phyloP scores from a whole-genome alignment of 1,140 invertebrate species.

The Drosophila kanapiae region DNA sequence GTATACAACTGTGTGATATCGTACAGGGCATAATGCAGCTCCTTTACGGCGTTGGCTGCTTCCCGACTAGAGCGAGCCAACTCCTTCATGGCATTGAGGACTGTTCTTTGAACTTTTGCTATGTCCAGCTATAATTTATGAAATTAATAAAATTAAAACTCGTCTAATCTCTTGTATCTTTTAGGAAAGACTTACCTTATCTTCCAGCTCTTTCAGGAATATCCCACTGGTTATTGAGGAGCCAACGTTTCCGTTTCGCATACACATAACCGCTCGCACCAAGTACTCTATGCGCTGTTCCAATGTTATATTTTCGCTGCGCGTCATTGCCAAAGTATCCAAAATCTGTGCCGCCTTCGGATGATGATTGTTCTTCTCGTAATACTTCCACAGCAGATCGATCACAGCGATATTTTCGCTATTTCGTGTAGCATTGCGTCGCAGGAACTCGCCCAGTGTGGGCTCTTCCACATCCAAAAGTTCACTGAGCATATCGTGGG shows the following conservation, averaged over 20 bases:
- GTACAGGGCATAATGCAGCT: conserved; percentile 76
- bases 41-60: conserved; percentile 59
- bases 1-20: conserved; percentile 90
- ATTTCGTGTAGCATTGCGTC: conserved; percentile 87
- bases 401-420: conserved; percentile 88
- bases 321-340: conserved; percentile 93
- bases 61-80: conserved; percentile 43
- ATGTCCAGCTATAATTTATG: conserved; percentile 71
- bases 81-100: conserved; percentile 63
- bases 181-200: conserved; percentile 89
- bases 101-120: conserved; percentile 77
- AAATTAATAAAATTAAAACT: conserved; percentile 1
- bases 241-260: conserved; percentile 93
- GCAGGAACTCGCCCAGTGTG: conserved; percentile 93
- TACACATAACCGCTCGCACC: conserved; percentile 97
- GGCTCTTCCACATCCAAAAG: conserved; percentile 91
- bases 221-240: conserved; percentile 92
- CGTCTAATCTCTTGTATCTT: background rate
- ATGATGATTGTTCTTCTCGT: conserved; percentile 96
- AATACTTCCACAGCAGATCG: conserved; percentile 98
- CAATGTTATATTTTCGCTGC: conserved; percentile 88
- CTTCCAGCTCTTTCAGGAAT: conserved; percentile 96
- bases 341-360: conserved; percentile 96
- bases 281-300: conserved; percentile 94
- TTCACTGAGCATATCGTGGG: conserved; percentile 89